Percentiles rank a stretch among this genome's conserved stretches.
Conservation (phyloP, 92 coral and sea anemone species). For the Isaurus tuberculatus region DNA sequence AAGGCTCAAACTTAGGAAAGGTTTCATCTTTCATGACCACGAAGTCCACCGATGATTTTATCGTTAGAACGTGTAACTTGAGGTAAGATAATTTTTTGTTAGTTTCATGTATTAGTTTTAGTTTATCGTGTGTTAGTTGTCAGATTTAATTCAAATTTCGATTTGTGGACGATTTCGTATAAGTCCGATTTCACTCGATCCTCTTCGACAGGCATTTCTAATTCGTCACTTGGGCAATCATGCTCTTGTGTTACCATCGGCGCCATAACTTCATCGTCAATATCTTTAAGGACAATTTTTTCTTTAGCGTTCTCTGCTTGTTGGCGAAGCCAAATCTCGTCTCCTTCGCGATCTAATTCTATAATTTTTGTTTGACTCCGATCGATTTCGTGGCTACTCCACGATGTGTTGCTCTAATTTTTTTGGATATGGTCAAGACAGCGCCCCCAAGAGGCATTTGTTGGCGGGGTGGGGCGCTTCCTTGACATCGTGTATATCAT, state of each 20-base stretch:
- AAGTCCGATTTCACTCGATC: slow-evolving; percentile 16
- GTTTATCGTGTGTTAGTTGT: too few relatives aligned
- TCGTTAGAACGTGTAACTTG: too few relatives aligned
- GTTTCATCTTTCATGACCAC: too few relatives aligned
- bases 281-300: slow-evolving; percentile 6
- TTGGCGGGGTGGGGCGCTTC: background rate
- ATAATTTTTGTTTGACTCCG: background rate
- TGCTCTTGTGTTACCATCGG: background rate
- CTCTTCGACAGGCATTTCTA: background rate
- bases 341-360: slow-evolving; percentile 12
- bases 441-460: too few relatives aligned
- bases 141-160: too few relatives aligned
- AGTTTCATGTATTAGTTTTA: too few relatives aligned
- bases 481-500: too few relatives aligned
- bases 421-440: too few relatives aligned
- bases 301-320: slow-evolving; percentile 5
- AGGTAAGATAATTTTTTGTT: too few relatives aligned
- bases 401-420: slow-evolving; percentile 6
- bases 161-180: too few relatives aligned
- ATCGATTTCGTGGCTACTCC: slow-evolving; percentile 8
- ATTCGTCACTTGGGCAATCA: background rate
- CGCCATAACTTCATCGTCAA: slow-evolving; percentile 5
- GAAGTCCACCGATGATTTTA: too few relatives aligned
- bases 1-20: too few relatives aligned
- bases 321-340: slow-evolving; percentile 9